Conservation (phyloP, 2,888 invertebrate species). For the Xestia c-nigrum region DNA sequence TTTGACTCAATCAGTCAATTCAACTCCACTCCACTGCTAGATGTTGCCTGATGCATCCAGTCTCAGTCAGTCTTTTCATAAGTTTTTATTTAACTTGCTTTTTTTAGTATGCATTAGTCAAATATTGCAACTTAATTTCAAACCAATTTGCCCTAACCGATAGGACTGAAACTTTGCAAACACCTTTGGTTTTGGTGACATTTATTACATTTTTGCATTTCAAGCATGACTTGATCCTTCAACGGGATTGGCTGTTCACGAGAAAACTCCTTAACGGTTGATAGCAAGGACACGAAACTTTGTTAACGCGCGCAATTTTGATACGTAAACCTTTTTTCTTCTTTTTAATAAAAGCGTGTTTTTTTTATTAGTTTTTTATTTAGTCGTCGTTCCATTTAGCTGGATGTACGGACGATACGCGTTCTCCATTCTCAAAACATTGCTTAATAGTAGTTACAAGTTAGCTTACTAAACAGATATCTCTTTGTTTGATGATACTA, state of each 20-base stretch:
- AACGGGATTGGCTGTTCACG: too few species aligned
- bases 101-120: not conserved
- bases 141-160: too few species aligned
- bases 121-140: too few species aligned
- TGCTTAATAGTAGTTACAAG: not conserved
- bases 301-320: not conserved
- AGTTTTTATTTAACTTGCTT: not conserved
- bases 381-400: too few species aligned
- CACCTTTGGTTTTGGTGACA: too few species aligned
- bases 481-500: constrained; percentile 22
- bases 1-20: not conserved
- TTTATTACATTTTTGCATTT: too few species aligned
- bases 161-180: too few species aligned
- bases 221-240: too few species aligned
- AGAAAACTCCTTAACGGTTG: too few species aligned
- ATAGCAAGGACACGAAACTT: too few species aligned
- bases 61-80: not conserved
- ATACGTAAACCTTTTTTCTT: not conserved
- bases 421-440: not conserved
- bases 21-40: not conserved
- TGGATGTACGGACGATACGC: not conserved
- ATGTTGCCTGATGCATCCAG: not conserved
- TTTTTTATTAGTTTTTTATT: too few species aligned
- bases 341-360: too few species aligned
- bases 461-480: not conserved